Evolutionary conservation across 2,797 vertebrate species (phyloP), one percentile per base, ranked within the genome.

Genomic region (Mormyrops boulengeri): DNA sequence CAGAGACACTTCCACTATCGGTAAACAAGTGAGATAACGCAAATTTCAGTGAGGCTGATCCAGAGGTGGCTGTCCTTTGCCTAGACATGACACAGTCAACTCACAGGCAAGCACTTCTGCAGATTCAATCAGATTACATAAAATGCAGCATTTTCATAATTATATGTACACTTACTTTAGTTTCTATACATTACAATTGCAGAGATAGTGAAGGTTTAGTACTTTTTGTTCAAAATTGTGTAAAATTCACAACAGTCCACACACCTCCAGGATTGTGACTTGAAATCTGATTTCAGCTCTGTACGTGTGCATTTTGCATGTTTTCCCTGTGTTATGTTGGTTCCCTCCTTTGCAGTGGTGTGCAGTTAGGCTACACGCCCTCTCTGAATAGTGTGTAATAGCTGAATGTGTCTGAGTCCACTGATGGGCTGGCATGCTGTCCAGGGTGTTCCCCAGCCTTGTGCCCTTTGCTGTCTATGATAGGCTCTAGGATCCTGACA

Each of bases 11-110:
- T 90, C 91, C 94, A 94, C 90, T 85, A 91, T 85, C 90, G 90
- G 91, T 92, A 94, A 94, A 95, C 91, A 94, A 95, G 92, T 87
- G 93, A 85, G 90, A 91, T 90, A 92, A 88, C 92, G 90, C 88
- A 93, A 91, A 53, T 55, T 88, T 92, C 84, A 2, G 89, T 89
- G 92, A 91, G 91, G 94, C 93, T 94, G 80, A 53, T n/a, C 12
- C 77, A 34, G 57, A 3, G 41, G 7, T 30, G 47, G 19, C 77
- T 84, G 69, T 47, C n/a, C 73, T 34, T 47, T 38, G 49, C 62
- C 66, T n/a, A 47, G 30, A n/a, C 30, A 38, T 53, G 88, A 55
- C 69, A 57, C 66, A 73, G 50, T 22, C 47, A 14, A 77, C 26
- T 88, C 17, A 4, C 17, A 53, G 50, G 19, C 12, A 26, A 2